Conservation (phyloP, 1,140 invertebrate species). For the Pectinophora gossypiella region DNA sequence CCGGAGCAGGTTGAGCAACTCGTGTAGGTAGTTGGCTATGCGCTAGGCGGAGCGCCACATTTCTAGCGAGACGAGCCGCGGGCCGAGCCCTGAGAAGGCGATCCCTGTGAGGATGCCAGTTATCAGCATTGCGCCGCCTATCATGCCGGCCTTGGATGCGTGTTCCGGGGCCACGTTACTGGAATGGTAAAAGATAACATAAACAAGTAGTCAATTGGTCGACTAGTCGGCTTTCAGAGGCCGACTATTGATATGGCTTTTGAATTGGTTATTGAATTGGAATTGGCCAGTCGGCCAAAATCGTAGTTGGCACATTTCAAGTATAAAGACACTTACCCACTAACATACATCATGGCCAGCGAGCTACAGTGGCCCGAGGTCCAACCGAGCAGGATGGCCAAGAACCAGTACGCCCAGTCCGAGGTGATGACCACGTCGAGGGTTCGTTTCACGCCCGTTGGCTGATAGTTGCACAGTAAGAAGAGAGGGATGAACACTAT, state of each 20-base stretch:
- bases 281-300: too few relatives aligned
- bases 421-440: conserved; percentile 86
- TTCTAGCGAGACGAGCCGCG: conserved; percentile 73
- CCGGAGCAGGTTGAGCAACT: too few relatives aligned
- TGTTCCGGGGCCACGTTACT: conserved; percentile 90
- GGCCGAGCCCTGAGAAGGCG: conserved; percentile 83
- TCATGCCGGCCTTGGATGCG: conserved; percentile 94
- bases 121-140: conserved; percentile 92
- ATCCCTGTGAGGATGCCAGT: conserved; percentile 93
- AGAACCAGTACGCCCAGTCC: conserved; percentile 83
- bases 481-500: conserved; percentile 92
- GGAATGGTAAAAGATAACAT: conserved; percentile 29
- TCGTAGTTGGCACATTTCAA: too few relatives aligned
- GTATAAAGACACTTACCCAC: conserved; percentile 85
- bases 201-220: too few relatives aligned
- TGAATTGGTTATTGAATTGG: too few relatives aligned
- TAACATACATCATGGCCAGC: conserved; percentile 97
- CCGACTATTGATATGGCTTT: too few relatives aligned
- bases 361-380: conserved; percentile 95
- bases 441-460: conserved; percentile 71
- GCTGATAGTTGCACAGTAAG: conserved; percentile 92
- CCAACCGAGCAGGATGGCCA: conserved; percentile 86
- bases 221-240: too few relatives aligned
- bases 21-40: too few relatives aligned
- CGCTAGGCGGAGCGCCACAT: not conserved